phyloP scores from a whole-genome alignment of 2,113 vertebrate genomes.

The Anarhynchus alexandrinus region DNA sequence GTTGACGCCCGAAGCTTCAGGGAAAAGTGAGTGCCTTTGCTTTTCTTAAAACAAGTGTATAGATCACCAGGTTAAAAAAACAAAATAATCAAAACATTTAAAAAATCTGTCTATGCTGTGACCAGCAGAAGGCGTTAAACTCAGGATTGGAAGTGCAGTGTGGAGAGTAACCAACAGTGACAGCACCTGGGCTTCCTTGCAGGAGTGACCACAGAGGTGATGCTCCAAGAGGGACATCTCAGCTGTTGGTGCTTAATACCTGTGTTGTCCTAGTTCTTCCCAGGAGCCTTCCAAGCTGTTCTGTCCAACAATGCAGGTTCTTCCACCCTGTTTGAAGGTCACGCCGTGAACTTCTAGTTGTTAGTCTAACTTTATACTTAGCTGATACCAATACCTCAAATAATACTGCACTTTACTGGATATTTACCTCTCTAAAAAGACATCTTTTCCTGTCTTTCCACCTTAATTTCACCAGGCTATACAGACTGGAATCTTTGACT shows the following conservation, averaged over 20 bases:
- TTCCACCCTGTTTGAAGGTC: background rate
- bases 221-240: background rate
- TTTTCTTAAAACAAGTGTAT: background rate
- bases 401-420: background rate
- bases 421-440: background rate
- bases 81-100: background rate
- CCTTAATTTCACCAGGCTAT: background rate
- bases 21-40: background rate
- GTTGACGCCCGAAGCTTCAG: background rate
- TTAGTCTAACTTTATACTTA: background rate
- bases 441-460: background rate
- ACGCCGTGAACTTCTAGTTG: background rate
- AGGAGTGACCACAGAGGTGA: background rate
- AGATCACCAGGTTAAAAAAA: background rate
- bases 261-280: background rate
- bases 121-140: background rate
- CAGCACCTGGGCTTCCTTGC: background rate
- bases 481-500: background rate
- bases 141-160: accelerated
- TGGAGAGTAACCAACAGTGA: background rate
- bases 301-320: background rate
- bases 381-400: background rate
- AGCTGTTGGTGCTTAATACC: background rate
- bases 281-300: background rate
- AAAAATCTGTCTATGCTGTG: background rate